A percentile compares a stretch with the other conserved stretches of the same genome.
phyloP scores from a whole-genome alignment of 1,140 invertebrate species.

The Oncopodura yosiiana region DNA sequence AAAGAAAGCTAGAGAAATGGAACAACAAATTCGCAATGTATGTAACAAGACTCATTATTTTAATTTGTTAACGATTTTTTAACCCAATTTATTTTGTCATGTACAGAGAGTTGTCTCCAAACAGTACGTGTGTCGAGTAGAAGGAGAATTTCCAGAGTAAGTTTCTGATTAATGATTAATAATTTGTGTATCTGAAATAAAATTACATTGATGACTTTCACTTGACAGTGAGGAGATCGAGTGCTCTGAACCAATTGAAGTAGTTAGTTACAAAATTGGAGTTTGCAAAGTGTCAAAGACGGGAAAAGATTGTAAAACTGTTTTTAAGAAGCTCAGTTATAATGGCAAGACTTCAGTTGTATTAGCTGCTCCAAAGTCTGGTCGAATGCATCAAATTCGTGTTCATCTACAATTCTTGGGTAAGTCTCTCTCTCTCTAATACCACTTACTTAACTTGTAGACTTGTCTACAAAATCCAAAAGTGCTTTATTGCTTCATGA shows the following conservation, averaged over 20 bases:
- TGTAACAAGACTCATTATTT: too few relatives aligned
- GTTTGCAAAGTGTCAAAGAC: conserved; percentile 82
- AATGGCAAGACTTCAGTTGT: conserved; percentile 87
- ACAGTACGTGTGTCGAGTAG: conserved; percentile 93
- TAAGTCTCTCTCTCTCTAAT: conserved; percentile 38
- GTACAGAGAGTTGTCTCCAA: conserved; percentile 85
- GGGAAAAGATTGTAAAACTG: conserved; percentile 82
- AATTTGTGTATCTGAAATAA: too few relatives aligned
- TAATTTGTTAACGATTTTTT: too few relatives aligned
- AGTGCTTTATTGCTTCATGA: too few relatives aligned
- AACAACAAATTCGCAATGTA: conserved; percentile 86
- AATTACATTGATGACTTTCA: conserved; percentile 29
- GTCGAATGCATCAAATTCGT: conserved; percentile 95
- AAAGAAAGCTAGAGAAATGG: conserved; percentile 82
- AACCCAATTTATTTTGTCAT: too few relatives aligned
- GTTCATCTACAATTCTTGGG: conserved; percentile 97
- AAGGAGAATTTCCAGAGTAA: conserved; percentile 92
- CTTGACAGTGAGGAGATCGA: conserved; percentile 63
- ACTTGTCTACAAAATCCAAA: too few relatives aligned
- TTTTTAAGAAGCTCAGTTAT: conserved; percentile 76
- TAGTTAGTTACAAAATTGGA: conserved; percentile 89
- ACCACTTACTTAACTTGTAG: too few relatives aligned
- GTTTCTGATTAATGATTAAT: too few relatives aligned
- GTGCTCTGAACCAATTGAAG: conserved; percentile 84
- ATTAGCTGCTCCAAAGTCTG: conserved; percentile 82